Conservation (phyloP, 2,888 invertebrate genomes). For the Ecdyonurus torrentis region DNA sequence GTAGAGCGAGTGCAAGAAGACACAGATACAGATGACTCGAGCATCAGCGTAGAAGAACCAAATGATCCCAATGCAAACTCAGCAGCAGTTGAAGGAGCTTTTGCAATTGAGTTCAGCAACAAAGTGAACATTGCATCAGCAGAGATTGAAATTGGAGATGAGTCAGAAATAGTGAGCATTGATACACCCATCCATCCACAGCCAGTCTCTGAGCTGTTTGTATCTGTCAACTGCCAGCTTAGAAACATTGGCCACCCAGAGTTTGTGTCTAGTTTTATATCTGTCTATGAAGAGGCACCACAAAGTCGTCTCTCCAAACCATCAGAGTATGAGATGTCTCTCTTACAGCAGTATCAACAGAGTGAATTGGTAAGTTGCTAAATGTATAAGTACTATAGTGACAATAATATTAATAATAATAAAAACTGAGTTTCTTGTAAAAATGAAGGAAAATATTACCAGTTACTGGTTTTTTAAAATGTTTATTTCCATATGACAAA, state of each 20-base stretch:
- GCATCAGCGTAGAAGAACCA: background rate
- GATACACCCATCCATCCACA: conserved; percentile 7
- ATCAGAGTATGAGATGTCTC: background rate
- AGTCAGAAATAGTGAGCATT: conserved; percentile 48
- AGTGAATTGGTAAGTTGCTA: background rate
- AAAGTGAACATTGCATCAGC: conserved; percentile 47
- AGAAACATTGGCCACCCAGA: background rate
- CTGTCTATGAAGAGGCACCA: background rate
- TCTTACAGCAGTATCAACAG: background rate
- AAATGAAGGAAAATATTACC: no score
- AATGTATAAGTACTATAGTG: no score
- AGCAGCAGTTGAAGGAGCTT: conserved; percentile 23
- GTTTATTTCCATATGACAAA: no score
- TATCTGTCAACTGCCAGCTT: no score
- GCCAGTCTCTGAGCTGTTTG: background rate
- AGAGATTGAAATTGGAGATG: conserved; percentile 61
- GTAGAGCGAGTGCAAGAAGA: background rate
- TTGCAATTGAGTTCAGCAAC: conserved; percentile 34
- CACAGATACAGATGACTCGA: background rate
- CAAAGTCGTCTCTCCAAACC: background rate
- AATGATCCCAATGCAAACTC: conserved; percentile 9
- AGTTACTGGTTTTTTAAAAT: no score
- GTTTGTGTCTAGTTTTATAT: background rate
- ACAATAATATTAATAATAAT: no score
- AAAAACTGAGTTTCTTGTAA: no score